Evolutionary conservation across 2,113 vertebrate species (phyloP).

Genomic region (Spheniscus mendiculus): DNA sequence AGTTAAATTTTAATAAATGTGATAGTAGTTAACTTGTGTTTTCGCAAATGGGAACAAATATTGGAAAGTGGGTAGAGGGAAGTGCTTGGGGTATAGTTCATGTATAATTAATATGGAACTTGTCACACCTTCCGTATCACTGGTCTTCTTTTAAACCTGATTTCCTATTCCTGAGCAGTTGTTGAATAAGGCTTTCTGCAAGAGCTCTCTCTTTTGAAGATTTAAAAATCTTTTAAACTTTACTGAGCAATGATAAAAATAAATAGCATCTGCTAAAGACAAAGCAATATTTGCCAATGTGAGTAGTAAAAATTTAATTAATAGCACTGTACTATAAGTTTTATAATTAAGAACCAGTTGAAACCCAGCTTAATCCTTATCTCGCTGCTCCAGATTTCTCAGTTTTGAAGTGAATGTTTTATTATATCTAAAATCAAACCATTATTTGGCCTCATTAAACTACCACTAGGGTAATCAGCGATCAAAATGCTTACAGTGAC

Average conservation of each 20-base stretch:
- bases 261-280: not conserved
- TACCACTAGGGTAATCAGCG: not conserved
- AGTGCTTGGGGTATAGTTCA: not conserved
- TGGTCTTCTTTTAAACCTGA: not conserved
- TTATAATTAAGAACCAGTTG: not conserved
- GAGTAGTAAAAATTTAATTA: not conserved
- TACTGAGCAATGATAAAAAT: not conserved
- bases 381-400: not conserved
- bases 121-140: not conserved
- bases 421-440: not conserved
- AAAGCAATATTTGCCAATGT: not conserved
- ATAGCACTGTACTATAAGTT: not conserved
- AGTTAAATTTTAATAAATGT: not conserved
- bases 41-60: not conserved
- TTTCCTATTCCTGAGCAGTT: not conserved
- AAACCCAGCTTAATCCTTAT: not conserved
- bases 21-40: not conserved
- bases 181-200: not conserved
- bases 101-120: not conserved
- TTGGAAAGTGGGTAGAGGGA: not conserved
- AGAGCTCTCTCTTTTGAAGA: not conserved
- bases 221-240: not conserved
- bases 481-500: not conserved
- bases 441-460: not conserved
- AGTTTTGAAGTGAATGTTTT: not conserved